These are phyloP conservation scores for Entelurus aequoreus DNA, from an alignment of 2,113 vertebrate genomes.

Conservation along the genomic window DNA sequence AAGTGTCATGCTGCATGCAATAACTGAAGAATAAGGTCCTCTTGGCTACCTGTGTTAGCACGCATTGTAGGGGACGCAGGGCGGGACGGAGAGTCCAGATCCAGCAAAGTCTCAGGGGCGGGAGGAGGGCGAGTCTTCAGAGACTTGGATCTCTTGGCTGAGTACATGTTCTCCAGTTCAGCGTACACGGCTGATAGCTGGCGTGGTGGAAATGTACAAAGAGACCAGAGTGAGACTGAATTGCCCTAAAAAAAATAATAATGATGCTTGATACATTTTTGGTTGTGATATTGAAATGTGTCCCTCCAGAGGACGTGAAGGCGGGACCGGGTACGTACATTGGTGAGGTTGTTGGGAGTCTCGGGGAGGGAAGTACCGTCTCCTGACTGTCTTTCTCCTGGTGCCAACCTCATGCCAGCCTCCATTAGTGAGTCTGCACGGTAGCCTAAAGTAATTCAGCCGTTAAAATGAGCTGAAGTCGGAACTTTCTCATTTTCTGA, in stretches of 20 bases:
- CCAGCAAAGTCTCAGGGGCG: slow-evolving; percentile 66
- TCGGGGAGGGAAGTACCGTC: slow-evolving; percentile 94
- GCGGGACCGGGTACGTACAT: slow-evolving; percentile 46
- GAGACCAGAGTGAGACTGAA: slow-evolving; percentile 27
- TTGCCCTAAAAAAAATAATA: not conserved
- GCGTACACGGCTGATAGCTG: slow-evolving; percentile 93
- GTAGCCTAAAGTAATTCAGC: slow-evolving; percentile 50
- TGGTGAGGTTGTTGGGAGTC: slow-evolving; percentile 88
- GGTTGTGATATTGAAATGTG: not conserved
- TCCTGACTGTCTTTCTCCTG: slow-evolving; percentile 92
- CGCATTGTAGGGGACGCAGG: slow-evolving; percentile 62
- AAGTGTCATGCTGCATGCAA: not conserved
- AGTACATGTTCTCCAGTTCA: slow-evolving; percentile 87
- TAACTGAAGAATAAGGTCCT: not conserved
- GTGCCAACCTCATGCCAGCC: slow-evolving; percentile 78
- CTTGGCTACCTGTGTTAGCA: slow-evolving; percentile 62
- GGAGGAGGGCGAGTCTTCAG: slow-evolving; percentile 76
- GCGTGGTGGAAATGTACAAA: slow-evolving; percentile 24
- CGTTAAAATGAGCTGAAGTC: slow-evolving; percentile 25
- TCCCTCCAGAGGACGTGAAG: not conserved
- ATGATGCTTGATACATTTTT: too few species aligned
- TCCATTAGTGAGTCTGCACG: slow-evolving; percentile 76
- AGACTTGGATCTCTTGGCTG: slow-evolving; percentile 76
- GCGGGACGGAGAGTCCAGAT: slow-evolving; percentile 66
- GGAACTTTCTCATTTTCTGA: not conserved